A percentile compares a stretch with the other conserved stretches of the same genome.
Conservation (phyloP, 2,888 invertebrate species). For the Muscina levida region DNA sequence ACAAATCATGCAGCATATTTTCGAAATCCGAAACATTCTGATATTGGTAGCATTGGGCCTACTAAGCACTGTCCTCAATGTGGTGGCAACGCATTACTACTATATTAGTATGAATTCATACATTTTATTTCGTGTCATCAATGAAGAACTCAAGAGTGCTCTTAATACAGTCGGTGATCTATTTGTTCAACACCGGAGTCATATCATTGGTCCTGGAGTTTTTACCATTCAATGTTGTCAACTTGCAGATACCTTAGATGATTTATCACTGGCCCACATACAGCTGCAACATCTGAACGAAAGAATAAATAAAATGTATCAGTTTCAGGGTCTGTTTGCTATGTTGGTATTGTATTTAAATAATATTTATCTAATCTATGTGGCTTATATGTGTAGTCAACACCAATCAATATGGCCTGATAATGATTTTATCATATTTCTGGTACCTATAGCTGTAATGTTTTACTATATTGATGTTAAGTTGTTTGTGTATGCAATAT, state of each 20-base stretch:
- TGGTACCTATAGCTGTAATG: not conserved
- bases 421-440: not conserved
- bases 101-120: slow-evolving; percentile 27
- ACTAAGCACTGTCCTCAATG: slow-evolving; percentile 30
- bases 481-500: not conserved
- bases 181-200: not conserved
- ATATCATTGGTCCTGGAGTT: not conserved
- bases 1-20: not conserved
- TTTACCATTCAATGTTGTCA: not conserved
- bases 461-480: slow-evolving; percentile 24
- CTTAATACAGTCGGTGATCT: not conserved
- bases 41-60: slow-evolving; percentile 5
- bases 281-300: not conserved
- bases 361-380: slow-evolving; percentile 33
- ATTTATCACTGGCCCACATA: not conserved
- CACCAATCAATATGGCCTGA: not conserved
- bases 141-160: slow-evolving; percentile 11
- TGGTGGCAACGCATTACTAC: slow-evolving; percentile 27
- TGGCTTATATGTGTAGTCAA: slow-evolving; percentile 1
- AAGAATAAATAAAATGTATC: slow-evolving; percentile 23
- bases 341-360: slow-evolving; percentile 30
- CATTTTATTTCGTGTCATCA: not conserved
- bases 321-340: slow-evolving; percentile 27
- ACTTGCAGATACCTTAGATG: slow-evolving; percentile 39
- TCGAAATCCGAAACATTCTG: slow-evolving; percentile 19